Evolutionary conservation across 35 echinoderm and acorn worm species (phyloP).

Genomic region (Heliocidaris tuberculata): DNA sequence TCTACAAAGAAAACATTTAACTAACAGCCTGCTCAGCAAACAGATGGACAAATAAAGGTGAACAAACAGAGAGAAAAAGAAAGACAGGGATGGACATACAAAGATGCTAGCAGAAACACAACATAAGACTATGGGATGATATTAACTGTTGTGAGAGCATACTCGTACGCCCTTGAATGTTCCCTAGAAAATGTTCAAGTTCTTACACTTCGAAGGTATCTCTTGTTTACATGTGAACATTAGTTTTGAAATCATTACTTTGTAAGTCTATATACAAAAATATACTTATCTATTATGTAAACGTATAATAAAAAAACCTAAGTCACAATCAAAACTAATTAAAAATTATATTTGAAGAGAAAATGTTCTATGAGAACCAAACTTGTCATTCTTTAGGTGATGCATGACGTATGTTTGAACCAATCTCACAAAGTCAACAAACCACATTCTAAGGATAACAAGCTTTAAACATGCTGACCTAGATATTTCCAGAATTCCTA

Average conservation of each 20-base stretch:
- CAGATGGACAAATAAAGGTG: neutral
- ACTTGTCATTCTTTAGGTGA: neutral
- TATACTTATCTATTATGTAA: too few relatives aligned
- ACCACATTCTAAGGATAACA: neutral
- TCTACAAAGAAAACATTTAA: neutral
- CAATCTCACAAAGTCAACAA: conserved; percentile 3
- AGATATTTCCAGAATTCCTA: neutral
- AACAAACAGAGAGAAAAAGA: neutral
- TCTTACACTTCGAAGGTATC: too few relatives aligned
- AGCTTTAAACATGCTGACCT: neutral
- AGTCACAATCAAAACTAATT: too few relatives aligned
- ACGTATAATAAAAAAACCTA: too few relatives aligned
- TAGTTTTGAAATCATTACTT: too few relatives aligned
- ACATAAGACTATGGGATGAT: neutral
- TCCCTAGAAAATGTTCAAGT: too few relatives aligned
- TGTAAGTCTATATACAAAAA: too few relatives aligned
- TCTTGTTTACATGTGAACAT: too few relatives aligned
- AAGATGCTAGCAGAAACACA: neutral
- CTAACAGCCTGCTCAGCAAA: neutral
- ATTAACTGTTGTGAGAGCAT: too few relatives aligned
- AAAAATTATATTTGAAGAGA: too few relatives aligned
- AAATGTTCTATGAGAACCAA: neutral
- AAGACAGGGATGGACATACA: neutral
- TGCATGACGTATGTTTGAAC: neutral
- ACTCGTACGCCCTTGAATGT: too few relatives aligned